These are phyloP conservation scores for Liparis tanakae DNA, from an alignment of 2,797 vertebrate species.

Conservation along the genomic window DNA sequence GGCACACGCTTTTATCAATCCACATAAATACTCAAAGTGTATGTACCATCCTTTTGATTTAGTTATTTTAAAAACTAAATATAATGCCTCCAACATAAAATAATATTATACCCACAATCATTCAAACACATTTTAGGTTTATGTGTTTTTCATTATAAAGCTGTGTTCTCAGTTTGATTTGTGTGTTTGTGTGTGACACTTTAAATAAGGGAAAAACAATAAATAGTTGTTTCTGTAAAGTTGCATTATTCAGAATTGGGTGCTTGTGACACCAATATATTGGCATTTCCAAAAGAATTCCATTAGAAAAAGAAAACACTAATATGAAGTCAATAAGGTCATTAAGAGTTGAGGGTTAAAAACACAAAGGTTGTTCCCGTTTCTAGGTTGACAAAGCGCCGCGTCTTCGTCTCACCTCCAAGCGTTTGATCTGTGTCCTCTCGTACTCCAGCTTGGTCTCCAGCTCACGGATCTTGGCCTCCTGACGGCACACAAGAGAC, in stretches of 20 bases:
- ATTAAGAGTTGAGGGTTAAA: neutral
- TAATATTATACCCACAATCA: neutral
- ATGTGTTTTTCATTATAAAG: neutral
- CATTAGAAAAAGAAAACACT: neutral
- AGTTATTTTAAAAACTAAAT: neutral
- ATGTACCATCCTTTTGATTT: neutral
- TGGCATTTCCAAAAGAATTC: neutral
- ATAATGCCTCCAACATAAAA: neutral
- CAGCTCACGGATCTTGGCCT: slow-evolving; percentile 97
- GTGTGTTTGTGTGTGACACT: neutral
- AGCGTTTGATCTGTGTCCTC: slow-evolving; percentile 93
- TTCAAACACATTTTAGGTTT: neutral
- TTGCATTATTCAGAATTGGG: neutral
- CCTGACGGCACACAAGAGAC: slow-evolving; percentile 95
- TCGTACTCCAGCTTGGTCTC: slow-evolving; percentile 98
- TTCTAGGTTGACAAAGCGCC: slow-evolving; percentile 4
- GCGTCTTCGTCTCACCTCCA: slow-evolving; percentile 86
- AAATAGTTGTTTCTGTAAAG: neutral
- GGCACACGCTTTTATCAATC: neutral
- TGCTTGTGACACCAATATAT: neutral
- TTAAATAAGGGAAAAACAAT: neutral
- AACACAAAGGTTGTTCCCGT: neutral
- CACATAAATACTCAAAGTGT: neutral
- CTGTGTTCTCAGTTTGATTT: neutral
- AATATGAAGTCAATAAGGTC: no score